Base-by-base conservation (phyloP, 2,113 vertebrate genomes). In the Fregetta grallaria region DNA sequence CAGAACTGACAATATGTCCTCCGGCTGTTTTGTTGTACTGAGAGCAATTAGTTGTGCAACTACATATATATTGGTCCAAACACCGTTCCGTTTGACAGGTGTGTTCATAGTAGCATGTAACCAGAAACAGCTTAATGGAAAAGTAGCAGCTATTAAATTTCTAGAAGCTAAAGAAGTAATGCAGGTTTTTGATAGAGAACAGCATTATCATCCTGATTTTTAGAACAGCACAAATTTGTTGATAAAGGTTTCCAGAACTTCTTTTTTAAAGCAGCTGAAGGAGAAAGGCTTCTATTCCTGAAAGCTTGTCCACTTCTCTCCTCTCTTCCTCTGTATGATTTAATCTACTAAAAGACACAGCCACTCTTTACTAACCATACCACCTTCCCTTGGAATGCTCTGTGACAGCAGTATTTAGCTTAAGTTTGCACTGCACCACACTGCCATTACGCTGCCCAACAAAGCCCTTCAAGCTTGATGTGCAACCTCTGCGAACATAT, bases 401-500 rank as follows among this genome's bases (percentile, higher is more conserved):
- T 53, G 27, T n/a, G 40, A 65, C 49, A 90, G 78, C 36, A 65
- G 23, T 19, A 14, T 66, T 53, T 16, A 47, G 53, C 30, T 47
- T 52, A 52, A 53, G 40, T 27, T 78, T 78, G 63, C 56, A 44
- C 21, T 38, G 38, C 23, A 36, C 36, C 30, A 42, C 0, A 0
- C 19, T 32, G 32, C 25, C 44, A 10, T 23, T 38, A 23, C 32
- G 11, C 27, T 15, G 56, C n/a, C 30, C 23, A 78, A 67, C 10
- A 79, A 56, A 86, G 58, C 13, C 58, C 67, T 86, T 45, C 36
- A 62, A 79, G 53, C 0, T 34, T 27, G n/a, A 79, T 15, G 32
- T 0, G 6, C 49, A 56, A 13, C 29, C 36, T 38, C 42, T 30
- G 40, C 0, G 1, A 73, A 71, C 10, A 30, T 12, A 52, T 20